Percentiles rank a stretch among this genome's conserved stretches.
These are phyloP conservation scores for Epinotia nisella DNA, from an alignment of 2,888 invertebrate genomes.

Conservation along the genomic window DNA sequence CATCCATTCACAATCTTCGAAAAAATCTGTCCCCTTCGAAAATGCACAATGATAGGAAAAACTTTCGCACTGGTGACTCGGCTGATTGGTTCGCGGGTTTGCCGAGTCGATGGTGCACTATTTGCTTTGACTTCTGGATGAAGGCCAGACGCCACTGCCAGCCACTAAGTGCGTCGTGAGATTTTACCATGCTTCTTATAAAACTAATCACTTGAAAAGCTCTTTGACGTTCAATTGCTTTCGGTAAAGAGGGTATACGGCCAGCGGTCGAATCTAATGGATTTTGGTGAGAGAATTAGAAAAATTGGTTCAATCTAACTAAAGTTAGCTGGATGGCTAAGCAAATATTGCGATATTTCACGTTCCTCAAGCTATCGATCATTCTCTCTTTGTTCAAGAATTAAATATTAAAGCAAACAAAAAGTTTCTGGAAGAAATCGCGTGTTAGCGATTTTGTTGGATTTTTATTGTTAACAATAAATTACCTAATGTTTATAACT, in stretches of 20 bases:
- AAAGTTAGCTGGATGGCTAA: background rate
- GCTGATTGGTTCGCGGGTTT: slow-evolving; percentile 41
- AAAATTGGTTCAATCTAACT: background rate
- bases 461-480: too few species aligned
- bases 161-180: slow-evolving; percentile 48
- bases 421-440: background rate
- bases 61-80: slow-evolving; percentile 16
- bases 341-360: background rate
- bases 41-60: slow-evolving; percentile 30
- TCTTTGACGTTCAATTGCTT: slow-evolving; percentile 47
- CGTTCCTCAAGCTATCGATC: background rate
- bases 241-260: slow-evolving; percentile 28
- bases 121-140: slow-evolving; percentile 46
- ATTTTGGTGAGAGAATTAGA: slow-evolving; percentile 5
- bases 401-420: background rate
- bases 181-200: slow-evolving; percentile 52
- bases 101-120: slow-evolving; percentile 46
- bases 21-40: slow-evolving; percentile 11
- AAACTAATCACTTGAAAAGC: slow-evolving; percentile 55
- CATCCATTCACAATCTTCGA: slow-evolving; percentile 22
- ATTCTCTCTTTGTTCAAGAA: background rate
- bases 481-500: too few species aligned
- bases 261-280: slow-evolving; percentile 5
- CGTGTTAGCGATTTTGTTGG: background rate
- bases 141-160: slow-evolving; percentile 48